Conservation (phyloP, 92 coral and sea anemone species). For the Heliopora coerulea region DNA sequence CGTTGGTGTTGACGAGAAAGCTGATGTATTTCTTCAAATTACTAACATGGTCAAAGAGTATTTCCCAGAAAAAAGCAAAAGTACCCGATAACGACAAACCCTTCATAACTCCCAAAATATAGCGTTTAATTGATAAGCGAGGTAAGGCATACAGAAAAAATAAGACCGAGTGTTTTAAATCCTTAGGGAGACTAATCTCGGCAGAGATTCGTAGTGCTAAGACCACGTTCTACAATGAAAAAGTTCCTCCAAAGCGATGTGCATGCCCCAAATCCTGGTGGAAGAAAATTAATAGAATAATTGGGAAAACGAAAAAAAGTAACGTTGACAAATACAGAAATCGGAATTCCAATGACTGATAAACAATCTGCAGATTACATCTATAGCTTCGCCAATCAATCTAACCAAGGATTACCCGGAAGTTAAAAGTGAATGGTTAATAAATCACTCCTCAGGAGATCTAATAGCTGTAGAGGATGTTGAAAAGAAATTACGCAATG, state of each 20-base stretch:
- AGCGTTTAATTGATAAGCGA: background rate
- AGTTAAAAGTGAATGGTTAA: background rate
- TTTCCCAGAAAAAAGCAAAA: slow-evolving; percentile 1
- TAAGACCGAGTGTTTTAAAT: background rate
- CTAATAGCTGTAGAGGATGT: background rate
- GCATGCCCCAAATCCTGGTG: background rate
- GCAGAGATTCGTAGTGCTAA: background rate
- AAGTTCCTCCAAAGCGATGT: background rate
- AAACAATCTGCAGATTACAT: slow-evolving; percentile 7
- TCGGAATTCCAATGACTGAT: background rate
- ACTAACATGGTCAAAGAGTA: background rate
- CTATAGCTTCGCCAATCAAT: background rate
- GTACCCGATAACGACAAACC: background rate
- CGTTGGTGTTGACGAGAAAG: background rate
- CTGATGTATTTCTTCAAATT: background rate
- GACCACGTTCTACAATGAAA: background rate
- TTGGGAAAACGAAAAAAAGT: slow-evolving; percentile 1
- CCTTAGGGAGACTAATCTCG: background rate
- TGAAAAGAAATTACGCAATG: background rate
- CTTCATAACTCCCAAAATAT: background rate
- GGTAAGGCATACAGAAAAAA: background rate
- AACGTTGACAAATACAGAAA: background rate
- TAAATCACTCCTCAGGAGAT: background rate
- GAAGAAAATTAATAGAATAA: background rate
- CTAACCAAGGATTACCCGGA: slow-evolving; percentile 16